Conservation (phyloP, 2,888 invertebrate species). For the Seladonia tumulorum region DNA sequence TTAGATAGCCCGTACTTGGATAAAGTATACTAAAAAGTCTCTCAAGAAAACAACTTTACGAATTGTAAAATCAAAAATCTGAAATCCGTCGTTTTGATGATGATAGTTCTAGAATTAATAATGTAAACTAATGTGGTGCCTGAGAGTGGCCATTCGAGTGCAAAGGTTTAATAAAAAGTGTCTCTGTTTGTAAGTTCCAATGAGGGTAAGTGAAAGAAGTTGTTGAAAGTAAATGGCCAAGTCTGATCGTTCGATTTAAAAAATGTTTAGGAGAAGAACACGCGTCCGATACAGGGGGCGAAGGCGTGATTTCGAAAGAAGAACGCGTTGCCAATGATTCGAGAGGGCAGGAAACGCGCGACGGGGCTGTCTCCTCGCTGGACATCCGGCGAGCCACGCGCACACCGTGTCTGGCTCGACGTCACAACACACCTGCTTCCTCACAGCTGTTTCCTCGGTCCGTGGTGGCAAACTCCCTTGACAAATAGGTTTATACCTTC, state of each 20-base stretch:
- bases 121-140: too few relatives aligned
- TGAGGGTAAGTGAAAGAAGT: too few relatives aligned
- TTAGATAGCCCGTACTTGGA: too few relatives aligned
- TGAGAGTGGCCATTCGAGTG: too few relatives aligned
- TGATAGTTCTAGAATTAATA: too few relatives aligned
- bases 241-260: background rate
- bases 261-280: background rate
- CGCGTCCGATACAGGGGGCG: background rate
- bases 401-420: slow-evolving; percentile 79
- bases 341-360: slow-evolving; percentile 44
- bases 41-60: too few relatives aligned
- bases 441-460: slow-evolving; percentile 83
- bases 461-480: slow-evolving; percentile 67
- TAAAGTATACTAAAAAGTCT: too few relatives aligned
- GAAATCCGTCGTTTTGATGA: too few relatives aligned
- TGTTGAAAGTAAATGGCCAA: background rate
- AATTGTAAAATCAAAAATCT: too few relatives aligned
- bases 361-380: slow-evolving; percentile 57
- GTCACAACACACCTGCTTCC: slow-evolving; percentile 83
- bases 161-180: too few relatives aligned
- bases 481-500: slow-evolving; percentile 57
- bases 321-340: background rate
- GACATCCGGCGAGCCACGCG: slow-evolving; percentile 80
- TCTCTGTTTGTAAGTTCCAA: too few relatives aligned
- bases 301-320: background rate